Evolutionary conservation across 2,888 invertebrate genomes (phyloP).

Genomic region (Acanthococcus lagerstroemiae): DNA sequence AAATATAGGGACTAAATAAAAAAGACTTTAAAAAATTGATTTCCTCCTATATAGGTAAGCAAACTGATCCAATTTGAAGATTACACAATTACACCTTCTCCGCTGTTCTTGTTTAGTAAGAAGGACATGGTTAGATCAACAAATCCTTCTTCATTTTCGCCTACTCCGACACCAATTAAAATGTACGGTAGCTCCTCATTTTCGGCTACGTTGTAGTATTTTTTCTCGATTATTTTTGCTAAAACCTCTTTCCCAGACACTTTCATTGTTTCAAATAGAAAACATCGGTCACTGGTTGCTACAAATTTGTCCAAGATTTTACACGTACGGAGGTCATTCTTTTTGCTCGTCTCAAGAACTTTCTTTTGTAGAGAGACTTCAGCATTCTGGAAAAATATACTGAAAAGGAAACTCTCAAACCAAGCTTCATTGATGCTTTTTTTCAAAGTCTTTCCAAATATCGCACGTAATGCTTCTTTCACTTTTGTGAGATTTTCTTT

Average conservation of each 20-base stretch:
- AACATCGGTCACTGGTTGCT: background rate
- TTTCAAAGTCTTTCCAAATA: too few relatives aligned
- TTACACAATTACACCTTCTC: background rate
- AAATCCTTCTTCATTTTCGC: background rate
- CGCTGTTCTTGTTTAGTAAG: background rate
- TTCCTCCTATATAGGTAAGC: too few relatives aligned
- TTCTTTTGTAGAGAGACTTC: background rate
- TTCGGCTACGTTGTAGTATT: background rate
- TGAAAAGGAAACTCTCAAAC: too few relatives aligned
- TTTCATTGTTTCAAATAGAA: background rate
- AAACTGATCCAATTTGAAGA: background rate
- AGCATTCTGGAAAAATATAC: too few relatives aligned
- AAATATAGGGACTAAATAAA: too few relatives aligned
- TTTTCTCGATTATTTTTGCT: background rate
- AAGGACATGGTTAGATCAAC: background rate
- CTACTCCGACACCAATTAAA: background rate
- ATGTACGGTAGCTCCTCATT: background rate
- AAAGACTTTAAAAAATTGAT: too few relatives aligned
- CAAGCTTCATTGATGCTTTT: too few relatives aligned
- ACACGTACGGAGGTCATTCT: background rate
- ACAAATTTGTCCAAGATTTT: background rate
- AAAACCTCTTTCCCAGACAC: background rate
- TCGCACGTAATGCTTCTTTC: too few relatives aligned
- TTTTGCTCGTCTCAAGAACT: background rate
- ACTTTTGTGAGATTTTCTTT: too few relatives aligned